Conservation (phyloP, 2,113 vertebrate species). For the Polyodon spathula region DNA sequence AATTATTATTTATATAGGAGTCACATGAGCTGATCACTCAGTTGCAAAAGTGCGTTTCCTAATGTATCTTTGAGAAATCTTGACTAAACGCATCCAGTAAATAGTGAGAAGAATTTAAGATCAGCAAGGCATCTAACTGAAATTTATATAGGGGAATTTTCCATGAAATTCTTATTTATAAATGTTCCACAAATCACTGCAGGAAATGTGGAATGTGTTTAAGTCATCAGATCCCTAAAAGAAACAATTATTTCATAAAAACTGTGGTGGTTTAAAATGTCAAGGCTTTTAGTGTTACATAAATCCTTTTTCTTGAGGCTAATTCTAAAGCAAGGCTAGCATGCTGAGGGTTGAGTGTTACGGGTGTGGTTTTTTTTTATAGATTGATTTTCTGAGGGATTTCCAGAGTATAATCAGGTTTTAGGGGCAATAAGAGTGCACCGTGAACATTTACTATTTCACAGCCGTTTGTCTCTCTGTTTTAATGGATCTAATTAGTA, state of each 20-base stretch:
- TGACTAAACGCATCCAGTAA: slow-evolving; percentile 11
- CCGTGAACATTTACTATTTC: too few relatives aligned
- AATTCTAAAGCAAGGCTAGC: too few relatives aligned
- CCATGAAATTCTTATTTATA: slow-evolving; percentile 22
- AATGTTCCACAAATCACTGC: slow-evolving; percentile 16
- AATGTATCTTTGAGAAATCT: not conserved
- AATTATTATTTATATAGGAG: too few relatives aligned
- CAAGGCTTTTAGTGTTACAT: not conserved
- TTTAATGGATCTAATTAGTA: too few relatives aligned
- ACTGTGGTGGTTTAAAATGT: not conserved
- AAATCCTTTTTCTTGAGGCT: too few relatives aligned
- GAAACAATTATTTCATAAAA: not conserved
- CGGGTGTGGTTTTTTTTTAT: too few relatives aligned
- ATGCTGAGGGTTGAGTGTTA: too few relatives aligned
- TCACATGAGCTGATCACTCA: too few relatives aligned
- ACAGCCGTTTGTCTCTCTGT: too few relatives aligned
- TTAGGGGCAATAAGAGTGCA: too few relatives aligned
- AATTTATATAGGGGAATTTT: slow-evolving; percentile 25
- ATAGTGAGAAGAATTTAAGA: slow-evolving; percentile 14
- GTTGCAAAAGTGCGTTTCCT: not conserved
- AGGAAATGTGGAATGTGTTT: slow-evolving; percentile 17
- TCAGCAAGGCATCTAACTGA: slow-evolving; percentile 17
- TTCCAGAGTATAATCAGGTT: too few relatives aligned
- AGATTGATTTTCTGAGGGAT: too few relatives aligned
- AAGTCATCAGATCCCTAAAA: slow-evolving; percentile 4